phyloP scores from a whole-genome alignment of 2,797 vertebrate genomes.

The Merluccius polli region DNA sequence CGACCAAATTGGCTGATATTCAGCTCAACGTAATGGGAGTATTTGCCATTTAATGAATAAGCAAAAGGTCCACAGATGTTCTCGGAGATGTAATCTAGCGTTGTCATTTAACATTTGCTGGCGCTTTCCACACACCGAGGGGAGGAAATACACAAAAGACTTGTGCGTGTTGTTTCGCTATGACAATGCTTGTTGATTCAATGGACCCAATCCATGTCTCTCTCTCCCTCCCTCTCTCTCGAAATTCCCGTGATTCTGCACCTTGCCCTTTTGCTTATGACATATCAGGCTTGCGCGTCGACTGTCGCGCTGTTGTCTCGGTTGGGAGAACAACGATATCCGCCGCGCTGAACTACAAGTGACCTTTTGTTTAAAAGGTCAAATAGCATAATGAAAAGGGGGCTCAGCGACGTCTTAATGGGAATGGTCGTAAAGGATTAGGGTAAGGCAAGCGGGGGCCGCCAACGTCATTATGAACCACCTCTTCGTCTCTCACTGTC shows the following conservation, averaged over 20 bases:
- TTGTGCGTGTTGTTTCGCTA: background rate
- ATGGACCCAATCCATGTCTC: background rate
- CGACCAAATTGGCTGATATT: background rate
- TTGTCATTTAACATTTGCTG: background rate
- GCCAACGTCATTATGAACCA: slow-evolving; percentile 22
- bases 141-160: background rate
- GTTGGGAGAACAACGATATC: slow-evolving; percentile 53
- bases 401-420: slow-evolving; percentile 56
- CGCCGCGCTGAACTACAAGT: slow-evolving; percentile 38
- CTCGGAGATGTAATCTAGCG: background rate
- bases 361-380: slow-evolving; percentile 68
- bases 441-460: slow-evolving; percentile 9
- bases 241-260: slow-evolving; percentile 4
- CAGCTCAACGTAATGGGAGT: background rate
- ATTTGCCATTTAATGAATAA: background rate
- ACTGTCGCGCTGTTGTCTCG: slow-evolving; percentile 43
- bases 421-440: slow-evolving; percentile 31
- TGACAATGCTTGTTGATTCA: background rate
- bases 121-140: background rate
- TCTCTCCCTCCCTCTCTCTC: background rate
- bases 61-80: background rate
- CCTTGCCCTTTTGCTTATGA: slow-evolving; percentile 35
- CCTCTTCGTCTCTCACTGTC: too few species aligned
- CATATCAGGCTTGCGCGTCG: slow-evolving; percentile 36
- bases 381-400: slow-evolving; percentile 62